Base-by-base conservation (phyloP, 53 echinoderm and acorn worm genomes). In the Henricia sp. region DNA sequence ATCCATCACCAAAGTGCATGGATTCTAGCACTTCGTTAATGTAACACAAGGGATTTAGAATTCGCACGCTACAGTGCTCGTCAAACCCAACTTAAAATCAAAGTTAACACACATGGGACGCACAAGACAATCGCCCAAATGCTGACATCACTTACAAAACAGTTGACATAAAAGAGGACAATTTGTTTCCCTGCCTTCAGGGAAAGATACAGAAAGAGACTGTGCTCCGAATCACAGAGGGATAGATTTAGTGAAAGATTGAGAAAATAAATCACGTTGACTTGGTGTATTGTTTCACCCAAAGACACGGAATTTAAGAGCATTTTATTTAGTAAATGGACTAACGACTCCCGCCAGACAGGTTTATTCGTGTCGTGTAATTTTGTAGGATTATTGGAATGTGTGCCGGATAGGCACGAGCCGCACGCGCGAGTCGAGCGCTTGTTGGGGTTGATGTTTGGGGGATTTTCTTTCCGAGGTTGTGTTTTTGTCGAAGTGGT, bases 1-100 rank as follows among this genome's bases (percentile, higher is more conserved):
- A 73, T 73, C 55, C 73, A 73, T 73, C 73, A 73, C 52, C 52
- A n/a, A n/a, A 34, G 37, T 54, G 73, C 33, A 53, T 73, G 73
- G 52, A 73, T 35, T 36, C 3, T 73, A 37, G 37, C 73, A 35
- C 73, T 54, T 5, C 24, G 36, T 52, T 24, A 54, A 24, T 52
- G 34, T 29, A 17, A 51, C 51, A 52, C 51, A 24, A 3, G 37
- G 53, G 54, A 73, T 38, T 34, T 17, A 50, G 53, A 52, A 54
- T 73, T 34, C 30, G 33, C 41, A 73, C 53, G 37, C 17, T 54
- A 34, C 35, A 5, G 30, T 14, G 9, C 33, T 5, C 10, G 3
- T 34, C 28, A 29, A 34, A 34, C 64, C 29, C 1, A 17, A n/a
- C 16, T 32, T 19, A 26, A 30, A 16, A 25, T 25, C 62, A 14